Evolutionary conservation across 1,140 invertebrate species (phyloP).

Genomic region (Pseudomyrmex cubaensis): DNA sequence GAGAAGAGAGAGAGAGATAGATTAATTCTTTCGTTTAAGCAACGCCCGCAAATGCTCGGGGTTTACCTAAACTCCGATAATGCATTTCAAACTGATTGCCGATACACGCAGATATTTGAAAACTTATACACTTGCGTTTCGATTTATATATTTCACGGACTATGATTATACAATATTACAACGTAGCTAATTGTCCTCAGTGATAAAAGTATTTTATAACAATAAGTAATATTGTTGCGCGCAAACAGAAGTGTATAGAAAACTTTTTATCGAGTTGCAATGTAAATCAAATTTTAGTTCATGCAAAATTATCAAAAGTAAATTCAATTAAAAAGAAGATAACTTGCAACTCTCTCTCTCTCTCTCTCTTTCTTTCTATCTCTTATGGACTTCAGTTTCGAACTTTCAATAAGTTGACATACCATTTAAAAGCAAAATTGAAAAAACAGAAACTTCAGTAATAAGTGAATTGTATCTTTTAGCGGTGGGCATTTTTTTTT

Average conservation of each 20-base stretch:
- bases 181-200: no score
- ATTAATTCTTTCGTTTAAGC: conserved; percentile 58
- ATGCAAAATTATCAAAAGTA: no score
- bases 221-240: no score
- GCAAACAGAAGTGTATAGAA: no score
- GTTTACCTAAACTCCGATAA: conserved; percentile 22
- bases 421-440: neutral
- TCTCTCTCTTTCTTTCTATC: no score
- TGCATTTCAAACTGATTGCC: conserved; percentile 43
- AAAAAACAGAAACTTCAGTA: neutral
- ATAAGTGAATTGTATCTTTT: neutral
- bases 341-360: no score
- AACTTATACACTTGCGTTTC: neutral
- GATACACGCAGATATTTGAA: neutral
- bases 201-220: no score
- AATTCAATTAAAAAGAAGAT: neutral
- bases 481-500: neutral
- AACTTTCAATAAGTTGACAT: neutral
- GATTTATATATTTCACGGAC: neutral
- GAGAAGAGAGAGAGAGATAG: conserved; percentile 12
- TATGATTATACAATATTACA: neutral
- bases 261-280: no score
- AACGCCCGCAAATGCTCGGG: conserved; percentile 27
- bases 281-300: no score
- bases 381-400: neutral